phyloP scores from a whole-genome alignment of 2,888 invertebrate species.

The Trachelus stipa region DNA sequence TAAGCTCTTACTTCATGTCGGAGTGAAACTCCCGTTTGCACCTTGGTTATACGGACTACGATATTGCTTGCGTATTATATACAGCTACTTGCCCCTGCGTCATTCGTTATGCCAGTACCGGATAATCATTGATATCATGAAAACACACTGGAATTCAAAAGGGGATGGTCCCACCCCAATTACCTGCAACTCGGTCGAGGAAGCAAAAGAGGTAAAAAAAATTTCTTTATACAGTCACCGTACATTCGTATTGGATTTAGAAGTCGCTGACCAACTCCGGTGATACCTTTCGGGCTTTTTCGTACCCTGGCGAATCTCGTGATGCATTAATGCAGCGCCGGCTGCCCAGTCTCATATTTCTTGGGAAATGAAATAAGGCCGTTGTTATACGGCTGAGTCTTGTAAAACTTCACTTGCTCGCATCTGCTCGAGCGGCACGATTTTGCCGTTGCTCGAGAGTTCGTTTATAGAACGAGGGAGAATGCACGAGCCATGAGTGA shows the following conservation, averaged over 20 bases:
- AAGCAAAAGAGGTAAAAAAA: too few relatives aligned
- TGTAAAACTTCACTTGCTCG: constrained; percentile 51
- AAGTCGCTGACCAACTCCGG: background rate
- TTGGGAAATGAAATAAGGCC: constrained; percentile 57
- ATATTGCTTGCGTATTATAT: background rate
- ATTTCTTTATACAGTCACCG: background rate
- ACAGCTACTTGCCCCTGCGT: background rate
- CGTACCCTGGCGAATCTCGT: constrained; percentile 21
- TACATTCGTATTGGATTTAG: background rate
- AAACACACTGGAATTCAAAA: background rate
- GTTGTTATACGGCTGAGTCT: constrained; percentile 52
- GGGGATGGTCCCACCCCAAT: background rate
- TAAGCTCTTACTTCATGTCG: constrained; percentile 30
- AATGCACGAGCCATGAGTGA: background rate
- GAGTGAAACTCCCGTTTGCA: constrained; percentile 38
- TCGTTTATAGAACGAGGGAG: background rate
- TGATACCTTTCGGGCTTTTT: background rate
- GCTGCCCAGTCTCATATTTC: constrained; percentile 47
- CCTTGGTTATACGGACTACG: constrained; percentile 8
- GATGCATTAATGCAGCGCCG: constrained; percentile 36
- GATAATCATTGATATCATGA: background rate
- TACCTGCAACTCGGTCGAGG: too few relatives aligned
- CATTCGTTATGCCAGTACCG: background rate
- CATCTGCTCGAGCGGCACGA: constrained; percentile 24
- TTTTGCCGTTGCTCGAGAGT: background rate